Percentiles rank a stretch among this genome's conserved stretches.
Conservation (phyloP, 92 coral and sea anemone genomes). For the Plumapathes pennacea region DNA sequence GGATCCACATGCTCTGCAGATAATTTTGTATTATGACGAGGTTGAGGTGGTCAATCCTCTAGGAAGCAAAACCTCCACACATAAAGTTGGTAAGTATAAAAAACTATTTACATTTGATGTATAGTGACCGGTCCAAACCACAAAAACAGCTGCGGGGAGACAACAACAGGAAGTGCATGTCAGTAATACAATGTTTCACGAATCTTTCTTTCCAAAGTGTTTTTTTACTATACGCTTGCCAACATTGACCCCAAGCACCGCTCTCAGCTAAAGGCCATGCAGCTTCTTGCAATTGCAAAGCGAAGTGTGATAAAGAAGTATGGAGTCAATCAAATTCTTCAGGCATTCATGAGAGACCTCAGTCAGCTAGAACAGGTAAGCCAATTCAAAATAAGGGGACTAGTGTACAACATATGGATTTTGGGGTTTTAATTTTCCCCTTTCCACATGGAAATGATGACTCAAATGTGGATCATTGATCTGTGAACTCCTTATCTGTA, state of each 20-base stretch:
- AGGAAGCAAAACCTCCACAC: constrained; percentile 26
- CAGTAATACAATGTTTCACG: background rate
- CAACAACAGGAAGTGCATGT: background rate
- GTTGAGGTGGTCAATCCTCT: constrained; percentile 35
- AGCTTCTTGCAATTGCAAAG: constrained; percentile 6
- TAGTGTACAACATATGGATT: too few relatives aligned
- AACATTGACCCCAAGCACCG: constrained; percentile 17
- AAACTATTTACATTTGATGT: background rate
- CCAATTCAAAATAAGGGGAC: too few relatives aligned
- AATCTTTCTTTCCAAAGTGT: background rate
- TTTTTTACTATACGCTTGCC: constrained; percentile 19
- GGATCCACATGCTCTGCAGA: constrained; percentile 23
- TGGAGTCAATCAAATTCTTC: constrained; percentile 11
- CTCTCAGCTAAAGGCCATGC: constrained; percentile 15
- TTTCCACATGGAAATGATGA: too few relatives aligned
- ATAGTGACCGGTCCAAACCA: background rate
- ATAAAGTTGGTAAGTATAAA: constrained; percentile 26
- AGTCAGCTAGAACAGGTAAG: constrained; percentile 6
- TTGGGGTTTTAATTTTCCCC: too few relatives aligned
- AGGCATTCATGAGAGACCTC: background rate
- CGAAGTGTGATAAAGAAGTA: constrained; percentile 13
- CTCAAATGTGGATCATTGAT: too few relatives aligned
- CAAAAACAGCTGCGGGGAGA: background rate
- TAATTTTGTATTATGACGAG: constrained; percentile 28
- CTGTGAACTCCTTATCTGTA: too few relatives aligned